Evolutionary conservation across 1,140 invertebrate species (phyloP).

Genomic region (Zophobas morio): DNA sequence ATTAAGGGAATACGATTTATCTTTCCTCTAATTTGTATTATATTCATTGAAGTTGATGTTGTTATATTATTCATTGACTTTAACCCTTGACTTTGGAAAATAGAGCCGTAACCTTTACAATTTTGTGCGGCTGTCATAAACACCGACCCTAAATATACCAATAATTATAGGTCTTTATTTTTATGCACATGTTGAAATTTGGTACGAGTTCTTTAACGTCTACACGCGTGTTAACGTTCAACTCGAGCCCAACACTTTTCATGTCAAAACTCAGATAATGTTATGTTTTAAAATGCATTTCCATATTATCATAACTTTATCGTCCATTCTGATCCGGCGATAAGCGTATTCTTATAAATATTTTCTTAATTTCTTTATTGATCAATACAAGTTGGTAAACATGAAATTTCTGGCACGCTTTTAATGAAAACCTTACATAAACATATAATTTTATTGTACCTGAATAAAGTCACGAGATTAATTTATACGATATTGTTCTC

Average conservation of each 20-base stretch:
- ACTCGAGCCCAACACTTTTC: constrained; percentile 14
- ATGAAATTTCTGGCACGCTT: constrained; percentile 19
- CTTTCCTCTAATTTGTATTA: constrained; percentile 28
- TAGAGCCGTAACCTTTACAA: not conserved
- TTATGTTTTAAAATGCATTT: constrained; percentile 37
- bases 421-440: constrained; percentile 22
- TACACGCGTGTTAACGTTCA: constrained; percentile 11
- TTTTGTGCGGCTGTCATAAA: constrained; percentile 10
- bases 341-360: constrained; percentile 34
- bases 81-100: too few species aligned
- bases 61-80: too few species aligned
- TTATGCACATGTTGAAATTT: constrained; percentile 13
- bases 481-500: not conserved
- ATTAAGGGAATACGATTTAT: constrained; percentile 35
- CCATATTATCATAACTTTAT: constrained; percentile 38
- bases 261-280: constrained; percentile 30
- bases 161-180: not conserved
- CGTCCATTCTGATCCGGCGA: constrained; percentile 1
- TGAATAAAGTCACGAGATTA: not conserved
- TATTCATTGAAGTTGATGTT: not conserved
- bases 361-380: not conserved
- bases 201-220: constrained; percentile 2
- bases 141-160: not conserved
- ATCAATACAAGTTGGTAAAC: constrained; percentile 2
- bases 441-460: constrained; percentile 10